Evolutionary conservation across 1,140 invertebrate genomes (phyloP).

Genomic region (Hylaeus anthracinus): DNA sequence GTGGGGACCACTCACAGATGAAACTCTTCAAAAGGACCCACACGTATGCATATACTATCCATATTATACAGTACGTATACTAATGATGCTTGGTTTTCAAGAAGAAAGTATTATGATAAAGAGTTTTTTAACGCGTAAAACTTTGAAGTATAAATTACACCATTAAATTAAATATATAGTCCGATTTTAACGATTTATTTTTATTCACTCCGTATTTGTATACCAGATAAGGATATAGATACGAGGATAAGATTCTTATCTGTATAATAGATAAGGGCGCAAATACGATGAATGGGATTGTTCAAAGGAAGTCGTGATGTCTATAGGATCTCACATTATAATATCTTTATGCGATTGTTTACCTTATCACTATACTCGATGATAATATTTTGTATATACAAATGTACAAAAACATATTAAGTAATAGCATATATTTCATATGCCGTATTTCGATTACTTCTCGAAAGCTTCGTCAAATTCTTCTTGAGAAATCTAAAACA

Average conservation of each 20-base stretch:
- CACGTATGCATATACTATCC: slow-evolving; percentile 7
- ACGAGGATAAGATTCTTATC: neutral
- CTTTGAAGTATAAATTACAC: neutral
- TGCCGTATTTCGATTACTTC: slow-evolving; percentile 37
- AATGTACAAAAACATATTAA: slow-evolving; percentile 12
- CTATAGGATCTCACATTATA: neutral
- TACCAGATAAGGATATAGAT: neutral
- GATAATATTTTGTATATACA: neutral
- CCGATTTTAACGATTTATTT: neutral
- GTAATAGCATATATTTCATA: neutral
- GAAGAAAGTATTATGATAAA: too few relatives aligned
- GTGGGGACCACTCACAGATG: neutral
- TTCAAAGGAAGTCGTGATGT: neutral
- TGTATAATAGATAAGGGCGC: neutral
- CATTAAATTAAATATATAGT: neutral
- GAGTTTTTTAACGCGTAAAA: neutral
- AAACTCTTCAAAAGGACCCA: slow-evolving; percentile 12
- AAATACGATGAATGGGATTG: neutral
- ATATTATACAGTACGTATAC: neutral
- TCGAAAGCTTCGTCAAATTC: slow-evolving; percentile 77
- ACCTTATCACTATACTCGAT: slow-evolving; percentile 5
- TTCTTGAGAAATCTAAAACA: slow-evolving; percentile 77
- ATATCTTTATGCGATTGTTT: slow-evolving; percentile 1
- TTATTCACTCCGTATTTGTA: neutral
- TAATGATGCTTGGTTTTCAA: too few relatives aligned